Conservation (phyloP, 2,888 invertebrate genomes). For the Diarsia dahlii region DNA sequence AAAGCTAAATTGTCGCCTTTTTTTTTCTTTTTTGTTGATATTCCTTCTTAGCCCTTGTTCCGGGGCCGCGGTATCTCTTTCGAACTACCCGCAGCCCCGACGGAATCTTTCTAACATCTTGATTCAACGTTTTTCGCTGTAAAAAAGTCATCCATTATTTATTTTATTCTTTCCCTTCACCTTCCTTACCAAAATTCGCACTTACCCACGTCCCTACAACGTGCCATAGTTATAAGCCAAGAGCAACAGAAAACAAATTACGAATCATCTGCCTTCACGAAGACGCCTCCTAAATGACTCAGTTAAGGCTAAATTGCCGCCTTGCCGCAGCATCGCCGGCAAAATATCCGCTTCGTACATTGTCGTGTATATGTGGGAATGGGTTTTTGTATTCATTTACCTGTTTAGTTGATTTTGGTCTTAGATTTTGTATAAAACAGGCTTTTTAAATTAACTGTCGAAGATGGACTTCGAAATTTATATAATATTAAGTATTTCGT, state of each 20-base stretch:
- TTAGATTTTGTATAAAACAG: neutral
- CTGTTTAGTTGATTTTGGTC: neutral
- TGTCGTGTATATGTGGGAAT: conserved; percentile 14
- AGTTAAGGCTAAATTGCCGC: conserved; percentile 89
- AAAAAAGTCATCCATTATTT: neutral
- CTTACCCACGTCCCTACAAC: conserved; percentile 55
- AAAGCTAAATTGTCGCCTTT: no score
- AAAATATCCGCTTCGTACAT: conserved; percentile 85
- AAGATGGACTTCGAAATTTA: no score
- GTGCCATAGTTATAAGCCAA: conserved; percentile 72
- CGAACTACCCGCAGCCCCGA: no score
- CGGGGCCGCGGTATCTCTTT: no score
- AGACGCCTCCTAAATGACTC: conserved; percentile 88
- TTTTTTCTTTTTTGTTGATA: no score
- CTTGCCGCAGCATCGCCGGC: conserved; percentile 79
- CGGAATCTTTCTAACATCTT: no score
- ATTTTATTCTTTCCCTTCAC: neutral
- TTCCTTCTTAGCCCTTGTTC: no score
- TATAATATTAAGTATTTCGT: no score
- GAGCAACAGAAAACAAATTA: conserved; percentile 90
- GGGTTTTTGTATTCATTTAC: conserved; percentile 8
- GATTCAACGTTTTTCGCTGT: neutral
- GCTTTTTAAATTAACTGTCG: neutral
- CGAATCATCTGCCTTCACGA: conserved; percentile 88
- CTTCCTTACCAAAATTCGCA: conserved; percentile 5